Evolutionary conservation across 2,113 vertebrate species (phyloP).

Genomic region (Sapajus apella): DNA sequence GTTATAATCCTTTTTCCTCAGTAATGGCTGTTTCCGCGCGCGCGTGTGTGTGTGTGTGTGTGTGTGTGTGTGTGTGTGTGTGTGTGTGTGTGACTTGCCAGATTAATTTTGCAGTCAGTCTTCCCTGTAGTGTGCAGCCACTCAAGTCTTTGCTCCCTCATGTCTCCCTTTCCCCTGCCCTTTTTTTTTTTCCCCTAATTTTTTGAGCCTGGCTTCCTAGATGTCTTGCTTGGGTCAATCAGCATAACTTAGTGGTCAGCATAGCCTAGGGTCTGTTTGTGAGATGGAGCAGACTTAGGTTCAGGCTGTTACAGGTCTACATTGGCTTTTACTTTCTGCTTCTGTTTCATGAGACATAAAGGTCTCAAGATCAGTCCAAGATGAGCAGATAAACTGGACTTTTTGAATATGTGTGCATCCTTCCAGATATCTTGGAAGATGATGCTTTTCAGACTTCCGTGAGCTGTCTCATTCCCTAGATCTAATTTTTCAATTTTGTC

Average conservation of each 20-base stretch:
- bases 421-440: neutral
- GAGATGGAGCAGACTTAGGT: neutral
- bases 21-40: neutral
- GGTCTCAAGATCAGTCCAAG: neutral
- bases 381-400: neutral
- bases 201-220: neutral
- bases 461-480: neutral
- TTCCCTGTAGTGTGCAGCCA: neutral
- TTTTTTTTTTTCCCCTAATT: neutral
- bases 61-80: too few species aligned
- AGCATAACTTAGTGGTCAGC: neutral
- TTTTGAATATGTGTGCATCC: neutral
- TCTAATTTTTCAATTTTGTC: neutral
- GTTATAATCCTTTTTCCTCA: neutral
- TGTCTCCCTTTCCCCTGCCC: too few species aligned
- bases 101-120: neutral
- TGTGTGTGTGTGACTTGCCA: neutral
- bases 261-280: neutral
- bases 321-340: neutral
- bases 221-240: neutral
- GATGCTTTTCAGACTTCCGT: neutral
- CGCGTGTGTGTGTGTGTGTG: too few species aligned
- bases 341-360: neutral
- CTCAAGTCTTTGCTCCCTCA: neutral
- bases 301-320: neutral